phyloP scores from a whole-genome alignment of 30 jellyfish, hydroid and myxozoan genomes.

The Aurelia sp. region DNA sequence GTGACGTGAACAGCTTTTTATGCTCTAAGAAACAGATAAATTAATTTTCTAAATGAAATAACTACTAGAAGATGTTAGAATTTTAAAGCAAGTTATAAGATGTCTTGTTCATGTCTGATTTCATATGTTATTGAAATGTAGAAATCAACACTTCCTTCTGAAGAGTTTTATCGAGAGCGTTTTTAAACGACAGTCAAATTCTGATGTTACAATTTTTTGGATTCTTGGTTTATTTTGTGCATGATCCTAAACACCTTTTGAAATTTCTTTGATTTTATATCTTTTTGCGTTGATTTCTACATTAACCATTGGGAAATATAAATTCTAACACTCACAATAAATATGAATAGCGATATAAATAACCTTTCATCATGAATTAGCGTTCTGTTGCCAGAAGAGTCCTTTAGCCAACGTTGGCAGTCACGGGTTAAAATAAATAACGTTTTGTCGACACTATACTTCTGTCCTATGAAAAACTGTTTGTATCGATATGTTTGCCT shows the following conservation, averaged over 20 bases:
- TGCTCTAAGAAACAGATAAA: neutral
- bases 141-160: neutral
- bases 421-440: neutral
- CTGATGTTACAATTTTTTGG: too few species aligned
- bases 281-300: slow-evolving; percentile 55
- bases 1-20: too few species aligned
- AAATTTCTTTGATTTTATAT: neutral
- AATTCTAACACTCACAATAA: slow-evolving; percentile 44
- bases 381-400: neutral
- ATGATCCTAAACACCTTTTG: too few species aligned
- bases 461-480: slow-evolving; percentile 11
- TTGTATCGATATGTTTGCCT: neutral
- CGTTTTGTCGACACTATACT: neutral
- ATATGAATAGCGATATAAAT: slow-evolving; percentile 13
- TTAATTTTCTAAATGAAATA: slow-evolving; percentile 11
- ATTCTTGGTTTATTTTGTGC: too few species aligned
- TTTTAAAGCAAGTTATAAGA: slow-evolving; percentile 18
- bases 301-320: slow-evolving; percentile 42
- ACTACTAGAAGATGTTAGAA: slow-evolving; percentile 25
- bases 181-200: neutral
- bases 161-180: neutral
- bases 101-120: slow-evolving; percentile 1
- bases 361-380: neutral
- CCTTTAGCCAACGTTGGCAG: slow-evolving; percentile 41
- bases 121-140: slow-evolving; percentile 6